Evolutionary conservation across 2,113 vertebrate species (phyloP).

Genomic region (Coracopsis vasa): DNA sequence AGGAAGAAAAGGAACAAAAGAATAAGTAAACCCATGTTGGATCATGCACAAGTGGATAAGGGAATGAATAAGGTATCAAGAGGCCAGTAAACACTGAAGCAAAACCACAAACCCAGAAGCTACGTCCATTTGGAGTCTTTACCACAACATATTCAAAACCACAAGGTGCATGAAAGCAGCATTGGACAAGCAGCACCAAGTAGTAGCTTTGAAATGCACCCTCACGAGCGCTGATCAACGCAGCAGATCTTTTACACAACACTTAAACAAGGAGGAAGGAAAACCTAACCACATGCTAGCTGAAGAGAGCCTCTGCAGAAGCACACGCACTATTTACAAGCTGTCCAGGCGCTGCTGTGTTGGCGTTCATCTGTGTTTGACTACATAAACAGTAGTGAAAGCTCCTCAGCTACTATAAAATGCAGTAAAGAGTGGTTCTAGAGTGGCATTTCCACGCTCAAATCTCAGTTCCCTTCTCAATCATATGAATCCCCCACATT

Average conservation of each 20-base stretch:
- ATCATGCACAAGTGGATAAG: not conserved
- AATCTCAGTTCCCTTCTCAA: fast-evolving
- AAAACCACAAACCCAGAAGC: not conserved
- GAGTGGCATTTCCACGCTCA: not conserved
- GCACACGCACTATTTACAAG: not conserved
- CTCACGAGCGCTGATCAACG: not conserved
- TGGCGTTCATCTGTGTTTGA: not conserved
- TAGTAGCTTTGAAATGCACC: fast-evolving
- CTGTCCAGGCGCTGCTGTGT: not conserved
- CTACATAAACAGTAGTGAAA: fast-evolving
- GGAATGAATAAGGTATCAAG: not conserved
- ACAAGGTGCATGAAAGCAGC: not conserved
- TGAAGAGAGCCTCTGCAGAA: not conserved
- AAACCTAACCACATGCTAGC: not conserved
- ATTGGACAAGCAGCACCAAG: not conserved
- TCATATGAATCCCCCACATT: fast-evolving
- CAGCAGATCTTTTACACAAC: not conserved
- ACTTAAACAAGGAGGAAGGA: not conserved
- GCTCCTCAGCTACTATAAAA: not conserved
- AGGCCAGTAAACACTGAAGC: not conserved
- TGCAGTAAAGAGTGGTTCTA: not conserved
- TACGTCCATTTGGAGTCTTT: not conserved
- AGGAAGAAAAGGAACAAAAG: not conserved
- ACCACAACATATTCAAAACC: not conserved
- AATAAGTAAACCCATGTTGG: not conserved